Conservation (phyloP, 1,140 invertebrate genomes). For the Triops longicaudatus region DNA sequence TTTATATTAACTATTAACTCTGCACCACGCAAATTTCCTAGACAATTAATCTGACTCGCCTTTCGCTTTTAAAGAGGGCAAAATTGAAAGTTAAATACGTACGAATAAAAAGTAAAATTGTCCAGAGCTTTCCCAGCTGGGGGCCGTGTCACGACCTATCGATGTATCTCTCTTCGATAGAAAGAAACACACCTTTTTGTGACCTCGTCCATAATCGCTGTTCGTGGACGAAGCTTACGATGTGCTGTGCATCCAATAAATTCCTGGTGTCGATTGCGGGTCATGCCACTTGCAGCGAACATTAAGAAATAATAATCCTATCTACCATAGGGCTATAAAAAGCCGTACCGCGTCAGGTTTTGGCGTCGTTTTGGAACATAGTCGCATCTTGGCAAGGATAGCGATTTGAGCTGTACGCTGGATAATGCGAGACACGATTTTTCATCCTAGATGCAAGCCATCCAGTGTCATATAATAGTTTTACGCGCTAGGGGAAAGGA, state of each 20-base stretch:
- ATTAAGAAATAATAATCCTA: background rate
- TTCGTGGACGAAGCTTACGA: background rate
- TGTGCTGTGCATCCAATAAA: background rate
- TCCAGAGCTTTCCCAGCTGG: background rate
- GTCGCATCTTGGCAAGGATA: too few relatives aligned
- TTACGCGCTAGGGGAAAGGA: too few relatives aligned
- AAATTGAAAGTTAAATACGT: background rate
- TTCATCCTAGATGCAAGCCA: too few relatives aligned
- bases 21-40: background rate
- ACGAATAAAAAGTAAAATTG: background rate
- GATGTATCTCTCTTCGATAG: background rate
- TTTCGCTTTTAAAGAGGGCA: background rate
- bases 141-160: slow-evolving; percentile 5
- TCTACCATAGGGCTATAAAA: too few relatives aligned
- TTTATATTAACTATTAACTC: too few relatives aligned
- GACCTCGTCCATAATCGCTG: background rate
- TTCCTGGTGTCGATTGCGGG: background rate
- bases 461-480: too few relatives aligned
- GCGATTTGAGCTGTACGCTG: too few relatives aligned
- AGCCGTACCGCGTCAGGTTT: too few relatives aligned
- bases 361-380: too few relatives aligned
- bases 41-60: background rate
- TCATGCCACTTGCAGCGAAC: background rate
- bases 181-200: slow-evolving; percentile 6
- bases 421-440: too few relatives aligned